phyloP scores from a whole-genome alignment of 2,113 vertebrate species.

The Nothoprocta pentlandii region DNA sequence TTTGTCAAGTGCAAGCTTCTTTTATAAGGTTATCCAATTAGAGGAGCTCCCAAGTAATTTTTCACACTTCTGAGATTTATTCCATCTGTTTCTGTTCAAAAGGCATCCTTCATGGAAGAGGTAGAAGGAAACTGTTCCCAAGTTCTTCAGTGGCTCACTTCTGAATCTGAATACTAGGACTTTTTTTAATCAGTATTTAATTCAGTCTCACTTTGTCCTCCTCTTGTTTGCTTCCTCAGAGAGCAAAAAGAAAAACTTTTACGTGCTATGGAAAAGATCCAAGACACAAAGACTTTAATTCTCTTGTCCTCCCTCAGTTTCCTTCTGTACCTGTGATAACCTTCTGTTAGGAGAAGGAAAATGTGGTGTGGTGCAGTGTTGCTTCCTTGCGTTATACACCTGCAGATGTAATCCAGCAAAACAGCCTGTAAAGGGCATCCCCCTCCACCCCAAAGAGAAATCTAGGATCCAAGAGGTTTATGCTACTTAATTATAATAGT shows the following conservation, averaged over 20 bases:
- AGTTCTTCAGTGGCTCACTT: not conserved
- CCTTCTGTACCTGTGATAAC: not conserved
- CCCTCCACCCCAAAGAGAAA: not conserved
- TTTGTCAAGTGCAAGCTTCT: constrained; percentile 6
- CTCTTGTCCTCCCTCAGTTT: not conserved
- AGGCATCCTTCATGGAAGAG: not conserved
- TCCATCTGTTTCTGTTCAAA: not conserved
- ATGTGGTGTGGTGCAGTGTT: not conserved
- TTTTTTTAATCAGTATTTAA: not conserved
- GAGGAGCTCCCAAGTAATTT: constrained; percentile 24
- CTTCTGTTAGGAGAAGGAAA: not conserved
- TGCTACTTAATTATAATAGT: not conserved
- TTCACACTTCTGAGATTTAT: not conserved
- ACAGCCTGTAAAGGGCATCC: not conserved
- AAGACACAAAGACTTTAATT: not conserved
- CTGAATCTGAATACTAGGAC: not conserved
- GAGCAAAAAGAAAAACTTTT: not conserved
- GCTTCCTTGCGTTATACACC: not conserved
- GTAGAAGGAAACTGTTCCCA: not conserved
- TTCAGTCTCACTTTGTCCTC: not conserved
- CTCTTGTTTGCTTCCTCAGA: accelerated
- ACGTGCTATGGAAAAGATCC: not conserved
- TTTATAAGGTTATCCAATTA: constrained; percentile 6
- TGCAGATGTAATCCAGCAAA: not conserved
- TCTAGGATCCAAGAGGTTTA: not conserved